Conservation (phyloP, 2,888 invertebrate genomes). For the Coleophora flavipennella region DNA sequence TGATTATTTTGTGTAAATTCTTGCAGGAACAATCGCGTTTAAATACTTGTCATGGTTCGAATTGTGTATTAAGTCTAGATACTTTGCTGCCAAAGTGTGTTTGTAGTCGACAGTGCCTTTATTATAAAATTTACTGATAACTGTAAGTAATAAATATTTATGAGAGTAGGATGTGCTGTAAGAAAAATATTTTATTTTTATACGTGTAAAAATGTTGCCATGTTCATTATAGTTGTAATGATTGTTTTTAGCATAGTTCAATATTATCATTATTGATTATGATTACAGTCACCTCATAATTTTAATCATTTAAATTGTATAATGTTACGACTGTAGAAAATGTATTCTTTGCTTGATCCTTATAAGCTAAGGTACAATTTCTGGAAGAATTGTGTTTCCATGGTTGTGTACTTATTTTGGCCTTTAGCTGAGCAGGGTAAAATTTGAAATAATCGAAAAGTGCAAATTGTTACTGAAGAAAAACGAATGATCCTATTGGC, state of each 20-base stretch:
- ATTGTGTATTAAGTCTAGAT: slow-evolving; percentile 45
- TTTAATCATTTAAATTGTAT: background rate
- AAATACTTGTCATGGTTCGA: slow-evolving; percentile 22
- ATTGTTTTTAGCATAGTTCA: slow-evolving; percentile 23
- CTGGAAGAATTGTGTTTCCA: slow-evolving; percentile 39
- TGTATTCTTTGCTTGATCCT: no score
- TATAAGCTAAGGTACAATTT: slow-evolving; percentile 26
- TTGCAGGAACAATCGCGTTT: slow-evolving; percentile 34
- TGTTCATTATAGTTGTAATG: slow-evolving; percentile 61
- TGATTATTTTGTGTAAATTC: slow-evolving; percentile 55
- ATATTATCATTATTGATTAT: slow-evolving; percentile 1
- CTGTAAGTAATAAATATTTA: slow-evolving; percentile 44
- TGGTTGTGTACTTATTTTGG: slow-evolving; percentile 68
- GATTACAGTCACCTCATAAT: slow-evolving; percentile 18
- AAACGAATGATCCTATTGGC: slow-evolving; percentile 31
- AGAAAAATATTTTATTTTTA: slow-evolving; percentile 60
- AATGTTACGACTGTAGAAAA: background rate
- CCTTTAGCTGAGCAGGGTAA: slow-evolving; percentile 12
- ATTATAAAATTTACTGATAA: slow-evolving; percentile 46
- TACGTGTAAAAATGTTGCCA: slow-evolving; percentile 70
- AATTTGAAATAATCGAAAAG: slow-evolving; percentile 19
- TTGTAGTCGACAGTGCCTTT: slow-evolving; percentile 74
- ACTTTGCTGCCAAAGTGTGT: slow-evolving; percentile 72
- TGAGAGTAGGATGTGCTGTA: slow-evolving; percentile 62
- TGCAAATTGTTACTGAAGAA: slow-evolving; percentile 4